Conservation (phyloP, 2,888 invertebrate genomes). For the Malthinus seriepunctatus region DNA sequence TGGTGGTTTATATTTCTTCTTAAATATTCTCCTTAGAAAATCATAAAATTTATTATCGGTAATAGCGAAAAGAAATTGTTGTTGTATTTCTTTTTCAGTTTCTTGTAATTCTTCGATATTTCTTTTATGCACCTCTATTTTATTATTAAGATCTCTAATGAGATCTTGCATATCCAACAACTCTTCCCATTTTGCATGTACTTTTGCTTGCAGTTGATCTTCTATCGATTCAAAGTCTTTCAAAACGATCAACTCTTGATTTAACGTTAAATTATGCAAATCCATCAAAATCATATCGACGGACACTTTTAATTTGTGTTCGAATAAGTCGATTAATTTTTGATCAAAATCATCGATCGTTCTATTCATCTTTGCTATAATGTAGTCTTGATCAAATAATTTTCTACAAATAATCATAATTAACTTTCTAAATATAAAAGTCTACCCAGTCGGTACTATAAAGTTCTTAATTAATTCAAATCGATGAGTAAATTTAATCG, state of each 20-base stretch:
- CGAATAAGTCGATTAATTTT: slow-evolving; percentile 59
- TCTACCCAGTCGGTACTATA: slow-evolving; percentile 14
- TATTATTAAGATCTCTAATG: slow-evolving; percentile 56
- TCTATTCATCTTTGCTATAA: slow-evolving; percentile 62
- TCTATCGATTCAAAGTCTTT: slow-evolving; percentile 75
- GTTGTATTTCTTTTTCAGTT: slow-evolving; percentile 57
- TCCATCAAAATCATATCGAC: slow-evolving; percentile 64
- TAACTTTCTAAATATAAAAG: too few relatives aligned
- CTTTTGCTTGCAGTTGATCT: slow-evolving; percentile 60
- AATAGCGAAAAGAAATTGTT: slow-evolving; percentile 60
- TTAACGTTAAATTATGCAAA: slow-evolving; percentile 66
- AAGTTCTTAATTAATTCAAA: too few relatives aligned
- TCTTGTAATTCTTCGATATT: slow-evolving; percentile 55
- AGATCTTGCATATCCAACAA: slow-evolving; percentile 60
- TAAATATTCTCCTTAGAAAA: slow-evolving; percentile 79
- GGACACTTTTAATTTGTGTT: slow-evolving; percentile 63
- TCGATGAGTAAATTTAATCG: too few relatives aligned
- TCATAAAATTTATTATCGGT: slow-evolving; percentile 77
- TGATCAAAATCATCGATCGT: slow-evolving; percentile 69
- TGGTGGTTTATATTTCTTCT: slow-evolving; percentile 77
- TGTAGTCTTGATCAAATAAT: slow-evolving; percentile 67
- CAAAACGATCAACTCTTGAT: slow-evolving; percentile 75
- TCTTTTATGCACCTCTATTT: slow-evolving; percentile 57
- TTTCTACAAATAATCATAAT: slow-evolving; percentile 49
- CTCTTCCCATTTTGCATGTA: slow-evolving; percentile 42